A percentile compares a stretch with the other conserved stretches of the same genome.
These are phyloP conservation scores for Furcula furcula DNA, from an alignment of 2,888 invertebrate species.

Conservation along the genomic window DNA sequence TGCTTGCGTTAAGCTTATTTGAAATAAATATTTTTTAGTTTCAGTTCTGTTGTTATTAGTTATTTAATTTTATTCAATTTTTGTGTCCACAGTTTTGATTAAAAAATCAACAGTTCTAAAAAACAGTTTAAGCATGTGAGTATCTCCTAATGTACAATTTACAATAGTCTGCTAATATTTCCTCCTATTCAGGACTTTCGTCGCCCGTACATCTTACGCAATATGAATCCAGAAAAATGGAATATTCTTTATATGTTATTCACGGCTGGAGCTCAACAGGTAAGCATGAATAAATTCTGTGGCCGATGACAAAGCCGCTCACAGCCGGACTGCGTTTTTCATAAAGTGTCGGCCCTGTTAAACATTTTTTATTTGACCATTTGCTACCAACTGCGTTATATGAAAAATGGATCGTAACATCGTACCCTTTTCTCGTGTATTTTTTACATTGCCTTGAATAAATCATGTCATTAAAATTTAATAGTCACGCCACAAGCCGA, in stretches of 20 bases:
- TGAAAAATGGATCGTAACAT: constrained; percentile 80
- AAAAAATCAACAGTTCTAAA: too few relatives aligned
- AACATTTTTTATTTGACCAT: constrained; percentile 80
- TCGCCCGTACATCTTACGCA: constrained; percentile 56
- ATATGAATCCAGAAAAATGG: constrained; percentile 76
- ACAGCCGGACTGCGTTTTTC: constrained; percentile 72
- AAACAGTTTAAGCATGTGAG: too few relatives aligned
- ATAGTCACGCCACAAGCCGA: constrained; percentile 74
- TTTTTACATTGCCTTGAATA: constrained; percentile 67
- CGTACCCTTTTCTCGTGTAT: constrained; percentile 77
- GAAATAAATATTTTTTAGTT: too few relatives aligned
- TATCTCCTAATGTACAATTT: too few relatives aligned
- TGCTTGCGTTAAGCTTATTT: too few relatives aligned
- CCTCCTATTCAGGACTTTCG: constrained; percentile 47
- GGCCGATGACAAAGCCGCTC: constrained; percentile 76
- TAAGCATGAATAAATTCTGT: constrained; percentile 74
- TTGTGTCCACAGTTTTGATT: too few relatives aligned
- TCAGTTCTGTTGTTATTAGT: too few relatives aligned
- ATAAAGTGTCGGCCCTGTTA: constrained; percentile 78
- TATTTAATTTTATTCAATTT: too few relatives aligned
- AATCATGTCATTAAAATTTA: constrained; percentile 82
- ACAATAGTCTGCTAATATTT: too few relatives aligned
- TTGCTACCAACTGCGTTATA: constrained; percentile 82
- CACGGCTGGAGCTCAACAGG: constrained; percentile 76
- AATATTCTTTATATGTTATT: constrained; percentile 77